Evolutionary conservation across 2,113 vertebrate genomes (phyloP).

Genomic region (Todiramphus chloris): DNA sequence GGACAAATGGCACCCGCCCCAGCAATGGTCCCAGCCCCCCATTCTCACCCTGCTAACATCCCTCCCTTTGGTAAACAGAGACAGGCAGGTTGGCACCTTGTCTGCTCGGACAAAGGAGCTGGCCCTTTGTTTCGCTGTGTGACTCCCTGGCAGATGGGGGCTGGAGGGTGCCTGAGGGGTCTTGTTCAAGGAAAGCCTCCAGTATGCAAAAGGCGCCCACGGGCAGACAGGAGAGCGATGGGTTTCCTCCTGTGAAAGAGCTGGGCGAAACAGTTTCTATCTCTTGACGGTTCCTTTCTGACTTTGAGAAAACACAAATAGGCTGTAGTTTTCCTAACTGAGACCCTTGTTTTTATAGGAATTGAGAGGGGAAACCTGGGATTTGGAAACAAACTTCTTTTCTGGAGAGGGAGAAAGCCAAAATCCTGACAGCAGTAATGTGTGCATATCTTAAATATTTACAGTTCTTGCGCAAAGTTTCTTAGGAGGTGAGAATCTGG

Average conservation of each 20-base stretch:
- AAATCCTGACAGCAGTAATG: neutral
- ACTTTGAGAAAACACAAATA: neutral
- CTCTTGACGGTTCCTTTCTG: neutral
- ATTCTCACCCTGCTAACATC: slow-evolving; percentile 64
- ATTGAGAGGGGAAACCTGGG: neutral
- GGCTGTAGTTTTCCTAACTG: neutral
- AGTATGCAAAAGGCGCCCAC: slow-evolving; percentile 26
- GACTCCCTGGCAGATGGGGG: slow-evolving; percentile 53
- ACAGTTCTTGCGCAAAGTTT: neutral
- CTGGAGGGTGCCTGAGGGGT: slow-evolving; percentile 54
- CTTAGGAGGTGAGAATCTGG: neutral
- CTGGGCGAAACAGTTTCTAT: neutral
- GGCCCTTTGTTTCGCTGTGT: slow-evolving; percentile 48
- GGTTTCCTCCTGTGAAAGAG: neutral
- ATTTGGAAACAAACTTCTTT: neutral
- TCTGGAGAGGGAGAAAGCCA: neutral
- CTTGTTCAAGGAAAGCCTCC: slow-evolving; percentile 50
- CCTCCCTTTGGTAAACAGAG: slow-evolving; percentile 61
- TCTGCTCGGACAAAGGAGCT: slow-evolving; percentile 59
- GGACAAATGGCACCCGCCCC: slow-evolving; percentile 58
- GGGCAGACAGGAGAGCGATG: neutral
- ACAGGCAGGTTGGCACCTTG: slow-evolving; percentile 71
- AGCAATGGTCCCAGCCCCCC: slow-evolving; percentile 33
- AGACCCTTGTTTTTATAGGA: neutral
- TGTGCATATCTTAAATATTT: neutral